phyloP scores from a whole-genome alignment of 2,888 invertebrate genomes.

The Cephus pygmeus region DNA sequence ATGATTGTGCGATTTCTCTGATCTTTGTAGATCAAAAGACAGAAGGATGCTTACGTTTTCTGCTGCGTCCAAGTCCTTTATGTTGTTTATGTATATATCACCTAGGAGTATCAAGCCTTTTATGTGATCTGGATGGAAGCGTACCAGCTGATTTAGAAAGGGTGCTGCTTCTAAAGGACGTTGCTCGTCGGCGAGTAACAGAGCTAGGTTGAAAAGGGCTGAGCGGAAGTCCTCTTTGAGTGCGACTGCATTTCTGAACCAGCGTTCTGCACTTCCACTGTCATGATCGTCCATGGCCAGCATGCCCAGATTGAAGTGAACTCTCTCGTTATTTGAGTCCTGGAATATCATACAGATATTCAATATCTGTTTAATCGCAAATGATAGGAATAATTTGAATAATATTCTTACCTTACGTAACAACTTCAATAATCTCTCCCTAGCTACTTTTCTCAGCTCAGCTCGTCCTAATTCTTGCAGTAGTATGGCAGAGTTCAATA shows the following conservation, averaged over 20 bases:
- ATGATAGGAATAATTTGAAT: not conserved
- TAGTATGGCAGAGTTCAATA: constrained; percentile 94
- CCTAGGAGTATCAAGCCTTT: constrained; percentile 94
- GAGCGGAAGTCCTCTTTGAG: constrained; percentile 91
- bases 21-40: not conserved
- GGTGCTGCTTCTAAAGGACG: constrained; percentile 92
- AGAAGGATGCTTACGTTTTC: constrained; percentile 78
- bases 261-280: constrained; percentile 87
- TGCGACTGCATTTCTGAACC: constrained; percentile 90
- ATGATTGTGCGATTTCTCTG: not conserved
- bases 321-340: constrained; percentile 84
- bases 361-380: constrained; percentile 3
- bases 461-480: constrained; percentile 89
- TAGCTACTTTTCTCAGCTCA: constrained; percentile 81
- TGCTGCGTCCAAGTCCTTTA: constrained; percentile 93
- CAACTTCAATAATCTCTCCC: constrained; percentile 84
- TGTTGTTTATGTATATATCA: constrained; percentile 95
- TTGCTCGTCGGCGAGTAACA: constrained; percentile 88
- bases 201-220: constrained; percentile 93
- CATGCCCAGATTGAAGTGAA: constrained; percentile 97
- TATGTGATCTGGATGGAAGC: constrained; percentile 92
- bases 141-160: constrained; percentile 89
- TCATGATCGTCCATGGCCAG: constrained; percentile 95
- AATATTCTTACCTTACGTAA: constrained; percentile 73
- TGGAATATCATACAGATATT: constrained; percentile 43